A percentile compares a stretch with the other conserved stretches of the same genome.
Evolutionary conservation across 2,888 invertebrate species (phyloP).

Genomic region (Leptodirus hochenwartii): DNA sequence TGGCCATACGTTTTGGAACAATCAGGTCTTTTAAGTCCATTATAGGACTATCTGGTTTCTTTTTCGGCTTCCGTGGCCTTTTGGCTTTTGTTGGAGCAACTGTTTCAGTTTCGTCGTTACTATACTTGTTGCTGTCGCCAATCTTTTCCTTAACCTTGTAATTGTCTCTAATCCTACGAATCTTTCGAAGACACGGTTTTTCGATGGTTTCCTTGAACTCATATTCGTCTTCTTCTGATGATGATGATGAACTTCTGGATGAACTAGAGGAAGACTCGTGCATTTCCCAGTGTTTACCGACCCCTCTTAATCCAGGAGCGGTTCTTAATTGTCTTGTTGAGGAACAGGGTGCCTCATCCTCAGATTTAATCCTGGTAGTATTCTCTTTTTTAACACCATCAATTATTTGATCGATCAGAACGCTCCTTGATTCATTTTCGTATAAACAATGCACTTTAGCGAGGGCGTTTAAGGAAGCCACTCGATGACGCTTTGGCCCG

Average conservation of each 20-base stretch:
- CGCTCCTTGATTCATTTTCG: slow-evolving; percentile 69
- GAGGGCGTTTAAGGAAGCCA: slow-evolving; percentile 74
- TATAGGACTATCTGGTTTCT: too few species aligned
- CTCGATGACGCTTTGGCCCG: slow-evolving; percentile 66
- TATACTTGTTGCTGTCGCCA: too few species aligned
- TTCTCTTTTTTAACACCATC: slow-evolving; percentile 11
- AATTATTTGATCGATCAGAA: slow-evolving; percentile 31
- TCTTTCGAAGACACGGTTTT: not conserved
- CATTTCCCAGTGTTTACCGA: slow-evolving; percentile 74
- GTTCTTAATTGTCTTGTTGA: slow-evolving; percentile 43
- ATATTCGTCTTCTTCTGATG: slow-evolving; percentile 26
- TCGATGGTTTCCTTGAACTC: slow-evolving; percentile 3
- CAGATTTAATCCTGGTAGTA: too few species aligned
- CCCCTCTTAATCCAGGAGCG: slow-evolving; percentile 55
- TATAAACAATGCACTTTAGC: slow-evolving; percentile 84
- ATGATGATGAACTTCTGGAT: too few species aligned
- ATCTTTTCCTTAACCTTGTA: not conserved
- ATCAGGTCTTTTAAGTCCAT: slow-evolving; percentile 79
- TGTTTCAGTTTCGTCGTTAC: too few species aligned
- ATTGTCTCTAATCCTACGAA: slow-evolving; percentile 2
- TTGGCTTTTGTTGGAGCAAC: slow-evolving; percentile 22
- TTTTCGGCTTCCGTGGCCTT: too few species aligned
- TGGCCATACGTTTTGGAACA: slow-evolving; percentile 80
- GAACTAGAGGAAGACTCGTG: slow-evolving; percentile 44
- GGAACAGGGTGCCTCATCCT: slow-evolving; percentile 9